A percentile compares a stretch with the other conserved stretches of the same genome.
Evolutionary conservation across 35 echinoderm and acorn worm genomes (phyloP).

Genomic region (Chiridota heheva): DNA sequence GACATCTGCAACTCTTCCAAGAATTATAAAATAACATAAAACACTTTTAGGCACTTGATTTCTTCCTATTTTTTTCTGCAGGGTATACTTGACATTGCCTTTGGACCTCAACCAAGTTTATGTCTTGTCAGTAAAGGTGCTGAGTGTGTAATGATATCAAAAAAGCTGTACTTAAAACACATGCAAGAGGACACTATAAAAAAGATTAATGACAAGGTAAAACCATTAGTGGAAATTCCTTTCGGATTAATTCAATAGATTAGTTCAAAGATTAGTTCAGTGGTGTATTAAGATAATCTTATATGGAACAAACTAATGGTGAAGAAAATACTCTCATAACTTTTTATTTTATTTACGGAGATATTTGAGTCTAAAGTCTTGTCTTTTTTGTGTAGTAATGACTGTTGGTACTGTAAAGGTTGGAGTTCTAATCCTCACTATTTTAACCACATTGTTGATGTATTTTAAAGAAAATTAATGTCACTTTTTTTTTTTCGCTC

Average conservation of each 20-base stretch:
- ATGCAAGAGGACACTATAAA: slow-evolving; percentile 62
- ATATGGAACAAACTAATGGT: neutral
- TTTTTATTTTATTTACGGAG: neutral
- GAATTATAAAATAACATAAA: too few species aligned
- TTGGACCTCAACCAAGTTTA: slow-evolving; percentile 76
- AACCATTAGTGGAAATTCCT: too few species aligned
- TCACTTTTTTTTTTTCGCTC: too few species aligned
- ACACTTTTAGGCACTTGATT: neutral
- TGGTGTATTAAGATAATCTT: too few species aligned
- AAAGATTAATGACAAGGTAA: slow-evolving; percentile 68
- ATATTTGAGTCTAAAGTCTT: too few species aligned
- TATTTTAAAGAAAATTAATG: too few species aligned
- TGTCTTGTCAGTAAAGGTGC: slow-evolving; percentile 90
- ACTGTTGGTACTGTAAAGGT: too few species aligned
- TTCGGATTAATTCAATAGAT: neutral
- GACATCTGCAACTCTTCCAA: too few species aligned
- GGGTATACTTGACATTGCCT: slow-evolving; percentile 89
- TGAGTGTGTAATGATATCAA: slow-evolving; percentile 82
- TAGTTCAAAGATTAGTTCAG: too few species aligned
- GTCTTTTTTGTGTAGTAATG: too few species aligned
- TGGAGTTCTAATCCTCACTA: too few species aligned
- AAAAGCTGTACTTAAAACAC: slow-evolving; percentile 86
- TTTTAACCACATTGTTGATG: too few species aligned
- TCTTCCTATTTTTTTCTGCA: slow-evolving; percentile 1
- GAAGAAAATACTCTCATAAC: neutral